Evolutionary conservation across 2,797 vertebrate species (phyloP).

Genomic region (Gambelia wislizenii): DNA sequence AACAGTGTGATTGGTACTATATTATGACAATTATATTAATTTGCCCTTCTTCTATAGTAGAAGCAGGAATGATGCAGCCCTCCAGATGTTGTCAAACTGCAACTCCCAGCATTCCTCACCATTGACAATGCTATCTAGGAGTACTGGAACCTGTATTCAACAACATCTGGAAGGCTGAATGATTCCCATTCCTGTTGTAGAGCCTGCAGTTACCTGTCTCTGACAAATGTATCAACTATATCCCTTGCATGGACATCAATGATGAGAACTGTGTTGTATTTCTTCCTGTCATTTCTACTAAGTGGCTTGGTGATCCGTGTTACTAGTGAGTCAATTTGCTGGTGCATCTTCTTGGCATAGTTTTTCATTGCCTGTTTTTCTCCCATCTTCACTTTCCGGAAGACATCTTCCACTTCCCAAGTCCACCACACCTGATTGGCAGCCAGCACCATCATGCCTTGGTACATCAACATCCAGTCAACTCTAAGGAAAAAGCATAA

Average conservation of each 20-base stretch:
- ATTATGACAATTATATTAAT: neutral
- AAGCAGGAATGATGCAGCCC: no score
- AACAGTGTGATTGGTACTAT: neutral
- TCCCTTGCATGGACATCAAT: conserved; percentile 97
- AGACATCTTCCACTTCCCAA: conserved; percentile 95
- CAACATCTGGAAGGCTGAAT: no score
- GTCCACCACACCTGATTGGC: conserved; percentile 98
- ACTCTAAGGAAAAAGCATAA: conserved; percentile 77
- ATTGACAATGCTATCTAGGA: no score
- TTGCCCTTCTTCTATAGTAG: neutral
- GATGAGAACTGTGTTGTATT: conserved; percentile 95
- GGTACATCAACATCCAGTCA: conserved; percentile 96
- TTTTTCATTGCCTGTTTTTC: conserved; percentile 90
- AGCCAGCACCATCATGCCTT: conserved; percentile 96
- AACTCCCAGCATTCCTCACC: no score
- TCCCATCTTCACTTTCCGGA: conserved; percentile 86
- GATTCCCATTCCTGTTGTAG: no score
- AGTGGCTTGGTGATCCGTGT: conserved; percentile 86
- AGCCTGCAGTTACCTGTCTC: conserved; percentile 83
- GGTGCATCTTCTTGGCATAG: conserved; percentile 91
- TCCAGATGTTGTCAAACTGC: no score
- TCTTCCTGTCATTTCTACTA: conserved; percentile 90
- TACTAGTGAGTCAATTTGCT: conserved; percentile 92
- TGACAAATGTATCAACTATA: conserved; percentile 91
- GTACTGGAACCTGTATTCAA: no score